phyloP scores from a whole-genome alignment of 2,797 vertebrate genomes.

The Benthosema pterotum region DNA sequence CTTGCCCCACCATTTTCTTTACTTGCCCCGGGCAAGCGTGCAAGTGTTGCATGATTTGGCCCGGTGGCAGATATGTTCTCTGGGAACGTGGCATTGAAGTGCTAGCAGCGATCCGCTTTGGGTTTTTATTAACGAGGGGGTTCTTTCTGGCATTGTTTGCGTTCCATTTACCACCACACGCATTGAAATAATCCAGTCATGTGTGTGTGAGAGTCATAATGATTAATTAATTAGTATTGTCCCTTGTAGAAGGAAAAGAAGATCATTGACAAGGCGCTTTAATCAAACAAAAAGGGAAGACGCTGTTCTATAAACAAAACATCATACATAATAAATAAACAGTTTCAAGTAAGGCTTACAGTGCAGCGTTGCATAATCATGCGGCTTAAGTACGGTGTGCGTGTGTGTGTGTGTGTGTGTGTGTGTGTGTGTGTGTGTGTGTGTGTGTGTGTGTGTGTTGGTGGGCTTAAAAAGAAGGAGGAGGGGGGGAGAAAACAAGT shows the following conservation, averaged over 20 bases:
- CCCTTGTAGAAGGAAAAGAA: too few relatives aligned
- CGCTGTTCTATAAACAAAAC: too few relatives aligned
- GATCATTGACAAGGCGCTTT: too few relatives aligned
- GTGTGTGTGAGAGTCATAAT: constrained; percentile 14
- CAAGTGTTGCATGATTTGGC: not conserved
- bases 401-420: constrained; percentile 25
- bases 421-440: too few relatives aligned
- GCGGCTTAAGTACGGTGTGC: constrained; percentile 27
- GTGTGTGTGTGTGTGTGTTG: constrained; percentile 1
- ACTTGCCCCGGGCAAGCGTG: too few relatives aligned
- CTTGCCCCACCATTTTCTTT: too few relatives aligned
- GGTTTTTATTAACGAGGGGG: not conserved
- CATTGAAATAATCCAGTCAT: constrained; percentile 12
- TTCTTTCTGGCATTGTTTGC: not conserved
- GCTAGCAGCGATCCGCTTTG: not conserved
- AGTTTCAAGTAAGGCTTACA: too few relatives aligned
- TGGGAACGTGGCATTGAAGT: not conserved
- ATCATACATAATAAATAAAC: too few relatives aligned
- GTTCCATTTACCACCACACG: not conserved
- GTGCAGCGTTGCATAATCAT: constrained; percentile 37
- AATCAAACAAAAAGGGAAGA: too few relatives aligned
- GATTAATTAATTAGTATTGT: too few relatives aligned
- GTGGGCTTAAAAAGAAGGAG: constrained; percentile 51
- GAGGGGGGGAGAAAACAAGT: constrained; percentile 61
- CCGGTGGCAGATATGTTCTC: constrained; percentile 2